Base-by-base conservation (phyloP, 2,113 vertebrate species). In the Manacus vitellinus region DNA sequence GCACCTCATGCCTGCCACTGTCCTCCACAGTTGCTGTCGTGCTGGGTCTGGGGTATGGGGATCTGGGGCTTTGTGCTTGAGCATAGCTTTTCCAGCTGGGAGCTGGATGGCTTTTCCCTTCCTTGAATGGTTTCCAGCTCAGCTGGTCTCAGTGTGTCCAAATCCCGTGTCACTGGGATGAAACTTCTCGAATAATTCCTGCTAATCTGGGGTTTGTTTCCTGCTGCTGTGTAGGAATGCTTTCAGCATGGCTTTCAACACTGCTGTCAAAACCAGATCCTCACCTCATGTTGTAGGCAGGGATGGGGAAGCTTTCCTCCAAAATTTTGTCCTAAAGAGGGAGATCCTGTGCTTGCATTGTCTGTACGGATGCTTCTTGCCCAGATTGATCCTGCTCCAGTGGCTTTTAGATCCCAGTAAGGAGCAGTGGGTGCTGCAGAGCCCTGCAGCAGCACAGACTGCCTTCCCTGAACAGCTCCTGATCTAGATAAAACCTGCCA, bases 331-430 rank as follows among this genome's bases (percentile, higher is more conserved):
- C 28, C n/a, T 18, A 2, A 71, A 59, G 35, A 58, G 51, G 39
- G 61, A 33, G 49, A 19, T 22, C 6, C 28, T 55, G 41, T 31
- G 24, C 33, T 76, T 15, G 41, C 30, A 4, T 30, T 4, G 0
- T 27, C 54, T 8, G 19, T 55, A 7, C 0, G 1, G 65, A 14
- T 15, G 21, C 10, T 35, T 14, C 4, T 47, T 52, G 28, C 11
- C 39, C 46, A 0, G 1, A 12, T 43, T 35, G 25, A 22, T 46
- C 7, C 30, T 20, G 47, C n/a, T 63, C 35, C 58, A 1, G 43
- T 9, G 44, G 30, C 67, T 72, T 31, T 37, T 2, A 12, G 51
- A 27, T 58, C 37, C 33, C 12, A 1, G 30, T 16, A 8, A 31
- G 16, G 84, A 63, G 65, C 41, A 5, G 5, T 0, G 8, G 39